Conservation (phyloP, 2,888 invertebrate genomes). For the Danaus chrysippus region DNA sequence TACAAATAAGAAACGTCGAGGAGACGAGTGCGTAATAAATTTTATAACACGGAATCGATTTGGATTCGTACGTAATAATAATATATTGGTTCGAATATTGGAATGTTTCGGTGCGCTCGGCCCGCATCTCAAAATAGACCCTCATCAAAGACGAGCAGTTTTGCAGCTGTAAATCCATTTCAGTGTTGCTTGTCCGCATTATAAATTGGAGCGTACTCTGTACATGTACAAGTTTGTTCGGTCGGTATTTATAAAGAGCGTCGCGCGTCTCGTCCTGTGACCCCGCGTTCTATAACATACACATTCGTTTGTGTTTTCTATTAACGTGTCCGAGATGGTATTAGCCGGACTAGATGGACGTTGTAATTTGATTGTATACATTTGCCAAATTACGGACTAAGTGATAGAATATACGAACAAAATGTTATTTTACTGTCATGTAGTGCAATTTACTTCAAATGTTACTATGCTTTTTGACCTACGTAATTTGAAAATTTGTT, state of each 20-base stretch:
- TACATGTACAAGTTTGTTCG: slow-evolving; percentile 43
- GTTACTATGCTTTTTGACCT: slow-evolving; percentile 15
- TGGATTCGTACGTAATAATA: slow-evolving; percentile 74
- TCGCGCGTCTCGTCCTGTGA: slow-evolving; percentile 46
- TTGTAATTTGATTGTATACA: slow-evolving; percentile 62
- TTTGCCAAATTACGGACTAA: slow-evolving; percentile 52
- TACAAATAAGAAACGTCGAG: slow-evolving; percentile 72
- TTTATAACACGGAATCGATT: slow-evolving; percentile 76
- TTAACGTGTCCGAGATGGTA: slow-evolving; percentile 66
- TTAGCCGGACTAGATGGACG: slow-evolving; percentile 62
- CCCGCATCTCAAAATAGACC: slow-evolving; percentile 74
- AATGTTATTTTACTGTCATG: slow-evolving; percentile 26
- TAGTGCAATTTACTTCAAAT: slow-evolving; percentile 18
- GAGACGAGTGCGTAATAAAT: slow-evolving; percentile 76
- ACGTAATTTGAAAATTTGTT: slow-evolving; percentile 7
- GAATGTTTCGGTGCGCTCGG: slow-evolving; percentile 74
- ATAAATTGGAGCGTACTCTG: slow-evolving; percentile 68
- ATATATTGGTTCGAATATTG: slow-evolving; percentile 76
- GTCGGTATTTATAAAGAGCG: slow-evolving; percentile 41
- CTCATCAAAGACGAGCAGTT: slow-evolving; percentile 79
- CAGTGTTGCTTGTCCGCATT: slow-evolving; percentile 76
- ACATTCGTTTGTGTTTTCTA: slow-evolving; percentile 69
- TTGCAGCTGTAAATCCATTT: slow-evolving; percentile 79
- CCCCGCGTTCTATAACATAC: slow-evolving; percentile 39
- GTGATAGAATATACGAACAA: slow-evolving; percentile 37